Evolutionary conservation across 2,888 invertebrate genomes (phyloP), one percentile per base, ranked within the genome.

Genomic region (Hermaeophaga mercurialis): DNA sequence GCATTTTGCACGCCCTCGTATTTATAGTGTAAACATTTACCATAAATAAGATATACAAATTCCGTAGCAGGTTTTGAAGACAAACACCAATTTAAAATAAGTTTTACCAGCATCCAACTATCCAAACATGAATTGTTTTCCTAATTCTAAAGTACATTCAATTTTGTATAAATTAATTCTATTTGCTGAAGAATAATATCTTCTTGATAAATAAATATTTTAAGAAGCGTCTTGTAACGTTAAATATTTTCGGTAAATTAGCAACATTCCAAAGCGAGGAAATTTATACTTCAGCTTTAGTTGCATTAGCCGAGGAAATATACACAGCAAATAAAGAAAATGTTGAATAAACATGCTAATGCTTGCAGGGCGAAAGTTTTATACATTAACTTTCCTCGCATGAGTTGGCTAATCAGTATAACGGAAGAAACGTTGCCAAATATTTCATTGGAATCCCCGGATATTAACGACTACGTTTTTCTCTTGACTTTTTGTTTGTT

Each of bases 401-500:
- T 66, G 64, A 63, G 58, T 58, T 58, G 56, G 60, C 63, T 67
- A 67, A 66, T 66, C 67, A 66, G 66, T 59, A 59, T 38, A 62
- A 59, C 56, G 65, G 65, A 65, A 62, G 44, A 59, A 65, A 61
- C 58, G 62, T 60, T 56, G 61, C 62, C 60, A 61, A 69, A 56
- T 62, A 59, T 60, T 56, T 58, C 60, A 63, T 58, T 48, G 53
- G 43, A 45, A 56, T 50, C 56, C 52, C 66, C n/a, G 66, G 65
- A 54, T 54, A 60, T 54, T 61, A 61, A 62, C 65, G 70, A 63
- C 62, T 56, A 59, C 49, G 69, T 72, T 72, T 70, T 65, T 44
- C 31, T 59, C 61, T 59, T 59, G 65, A 72, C 67, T 75, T 68
- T 71, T 71, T 75, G 73, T 74, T 73, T 73, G n/a, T n/a, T n/a